phyloP scores from a whole-genome alignment of 2,797 vertebrate species.

The Taeniopygia guttata region DNA sequence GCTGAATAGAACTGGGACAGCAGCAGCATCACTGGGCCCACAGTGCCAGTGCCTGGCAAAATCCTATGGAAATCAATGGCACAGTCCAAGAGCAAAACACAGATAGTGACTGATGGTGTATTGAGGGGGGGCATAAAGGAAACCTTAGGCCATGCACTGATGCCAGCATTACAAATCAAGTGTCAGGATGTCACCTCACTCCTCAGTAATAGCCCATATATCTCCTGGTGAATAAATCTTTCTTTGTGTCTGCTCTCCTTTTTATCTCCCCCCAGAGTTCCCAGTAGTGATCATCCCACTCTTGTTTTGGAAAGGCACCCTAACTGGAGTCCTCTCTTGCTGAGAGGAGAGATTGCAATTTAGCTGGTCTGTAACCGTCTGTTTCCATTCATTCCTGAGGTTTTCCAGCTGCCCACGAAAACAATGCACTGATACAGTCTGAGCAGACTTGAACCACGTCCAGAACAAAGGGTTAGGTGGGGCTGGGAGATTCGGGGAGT shows the following conservation, averaged over 20 bases:
- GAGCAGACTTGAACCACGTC: not conserved
- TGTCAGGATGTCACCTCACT: not conserved
- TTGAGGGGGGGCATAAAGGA: not conserved
- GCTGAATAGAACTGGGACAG: not conserved
- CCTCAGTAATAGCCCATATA: fast-evolving
- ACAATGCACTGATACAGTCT: slow-evolving; percentile 52
- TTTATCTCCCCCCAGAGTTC: not conserved
- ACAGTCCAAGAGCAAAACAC: not conserved
- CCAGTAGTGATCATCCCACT: not conserved
- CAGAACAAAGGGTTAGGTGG: slow-evolving; percentile 46
- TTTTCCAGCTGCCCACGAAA: slow-evolving; percentile 46
- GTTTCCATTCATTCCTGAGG: slow-evolving; percentile 65
- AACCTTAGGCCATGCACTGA: fast-evolving
- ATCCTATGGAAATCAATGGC: fast-evolving
- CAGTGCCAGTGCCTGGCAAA: not conserved
- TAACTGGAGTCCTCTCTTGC: not conserved
- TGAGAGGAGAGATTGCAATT: not conserved
- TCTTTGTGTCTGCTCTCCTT: not conserved
- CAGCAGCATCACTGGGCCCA: not conserved
- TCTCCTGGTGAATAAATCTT: not conserved
- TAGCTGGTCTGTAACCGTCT: slow-evolving; percentile 26
- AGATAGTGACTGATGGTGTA: not conserved
- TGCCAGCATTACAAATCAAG: not conserved
- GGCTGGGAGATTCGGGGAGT: not conserved
- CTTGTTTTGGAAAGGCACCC: not conserved